Evolutionary conservation across 1,140 invertebrate genomes (phyloP).

Genomic region (Spodoptera frugiperda): DNA sequence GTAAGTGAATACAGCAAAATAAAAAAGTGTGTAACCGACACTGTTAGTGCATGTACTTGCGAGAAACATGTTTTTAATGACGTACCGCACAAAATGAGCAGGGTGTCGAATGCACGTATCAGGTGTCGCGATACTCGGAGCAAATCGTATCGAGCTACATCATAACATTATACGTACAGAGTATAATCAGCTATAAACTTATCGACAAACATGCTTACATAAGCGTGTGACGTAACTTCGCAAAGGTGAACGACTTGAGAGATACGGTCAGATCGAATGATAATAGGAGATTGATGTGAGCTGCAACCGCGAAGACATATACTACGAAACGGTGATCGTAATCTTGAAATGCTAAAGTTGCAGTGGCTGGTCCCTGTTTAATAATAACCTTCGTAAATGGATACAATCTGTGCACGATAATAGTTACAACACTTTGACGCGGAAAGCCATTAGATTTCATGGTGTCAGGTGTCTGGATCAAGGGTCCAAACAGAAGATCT

Average conservation of each 20-base stretch:
- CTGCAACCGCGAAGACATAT: neutral
- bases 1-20: slow-evolving; percentile 13
- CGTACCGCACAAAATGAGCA: slow-evolving; percentile 23
- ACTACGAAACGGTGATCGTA: neutral
- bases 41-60: slow-evolving; percentile 12
- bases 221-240: slow-evolving; percentile 19
- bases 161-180: slow-evolving; percentile 28
- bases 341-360: neutral
- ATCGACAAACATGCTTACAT: slow-evolving; percentile 27
- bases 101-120: slow-evolving; percentile 40
- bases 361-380: neutral
- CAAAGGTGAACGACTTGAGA: slow-evolving; percentile 31
- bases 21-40: slow-evolving; percentile 16
- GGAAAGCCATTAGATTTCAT: no score
- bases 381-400: neutral
- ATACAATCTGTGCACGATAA: neutral
- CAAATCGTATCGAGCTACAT: slow-evolving; percentile 10
- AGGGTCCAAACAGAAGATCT: no score
- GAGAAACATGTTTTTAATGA: slow-evolving; percentile 37
- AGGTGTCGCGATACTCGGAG: slow-evolving; percentile 14
- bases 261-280: slow-evolving; percentile 8
- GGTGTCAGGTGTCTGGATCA: no score
- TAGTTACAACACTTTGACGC: no score
- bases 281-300: slow-evolving; percentile 9
- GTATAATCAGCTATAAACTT: slow-evolving; percentile 29